Evolutionary conservation across 2,888 invertebrate species (phyloP), one percentile per base, ranked within the genome.

Genomic region (Trisateles emortualis): DNA sequence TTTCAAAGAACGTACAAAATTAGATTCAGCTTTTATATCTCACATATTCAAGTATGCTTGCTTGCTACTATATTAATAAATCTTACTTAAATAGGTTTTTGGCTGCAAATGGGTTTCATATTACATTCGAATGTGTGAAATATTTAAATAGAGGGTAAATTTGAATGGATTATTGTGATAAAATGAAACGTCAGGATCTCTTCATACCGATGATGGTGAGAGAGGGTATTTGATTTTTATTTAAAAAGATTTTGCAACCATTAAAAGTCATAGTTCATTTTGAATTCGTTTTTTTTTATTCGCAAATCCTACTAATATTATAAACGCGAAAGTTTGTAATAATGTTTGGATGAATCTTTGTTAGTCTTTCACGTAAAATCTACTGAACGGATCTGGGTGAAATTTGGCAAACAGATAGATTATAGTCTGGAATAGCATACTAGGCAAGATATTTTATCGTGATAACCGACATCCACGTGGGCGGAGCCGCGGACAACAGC

Each of bases 91-190:
- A 39, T 29, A 22, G 30, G 32, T 39, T 32, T 64, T 61, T 56
- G 14, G 40, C 39, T 56, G 43, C 44, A 50, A 63, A 60, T 47
- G 45, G 30, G 32, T 53, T 41, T 22, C 29, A 43, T 59, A 48
- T 47, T 47, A 52, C 14, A 13, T 19, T 36, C 14, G 17, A 49
- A 52, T 35, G 30, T 36, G 36, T 36, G 19, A 36, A 36, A 36
- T 36, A 36, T 36, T 36, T 17, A 36, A 17, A 36, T 36, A 16
- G 36, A 19, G 10, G 3, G 36, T 19, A n/a, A 36, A 36, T 33
- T 33, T 8, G 9, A 8, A 14, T 14, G 33, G 33, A 6, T 33
- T 33, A 11, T 33, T 33, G 33, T 5, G 13, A 33, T 14, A 33
- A 14, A 33, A n/a, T n/a, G n/a, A n/a, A n/a, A n/a, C n/a, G n/a